Evolutionary conservation across 2,888 invertebrate genomes (phyloP), one percentile per base, ranked within the genome.

Genomic region (Pristionchus mayeri): DNA sequence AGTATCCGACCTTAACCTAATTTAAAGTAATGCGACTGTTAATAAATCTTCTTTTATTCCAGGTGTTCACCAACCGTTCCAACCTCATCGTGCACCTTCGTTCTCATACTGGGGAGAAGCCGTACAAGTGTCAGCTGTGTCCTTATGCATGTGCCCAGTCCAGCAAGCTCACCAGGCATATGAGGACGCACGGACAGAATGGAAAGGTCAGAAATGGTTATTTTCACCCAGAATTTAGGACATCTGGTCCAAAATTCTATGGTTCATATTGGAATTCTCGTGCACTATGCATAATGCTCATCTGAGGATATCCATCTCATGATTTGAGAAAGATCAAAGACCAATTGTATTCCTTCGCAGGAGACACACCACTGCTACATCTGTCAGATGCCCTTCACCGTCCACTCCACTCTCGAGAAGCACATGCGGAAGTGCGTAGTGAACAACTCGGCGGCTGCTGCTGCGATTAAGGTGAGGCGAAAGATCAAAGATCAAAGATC

Each of bases 401-500:
- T 99, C 89, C 98, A 99, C 87, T 98, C 98, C 87, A 99, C 99
- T 13, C 95, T 99, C 86, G 99, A 99, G 94, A 99, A 99, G 94
- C 99, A 99, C 95, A 99, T 99, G 98, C 95, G 99, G 85, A 99
- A 99, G 94, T 99, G 99, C 94, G 98, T 99, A 87, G 98, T 98
- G 90, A 96, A 96, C 94, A 96, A 96, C 94, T 75, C 84, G n/a
- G 54, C 80, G 9, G 40, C 37, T 9, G 80, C 57, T 9, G 80
- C 54, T 3, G 80, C 79, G 27, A 34, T 27, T 4, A 54, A 54
- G 54, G 54, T 54, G 21, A n/a, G n/a, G n/a, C n/a, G n/a, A n/a
- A n/a, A n/a, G n/a, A n/a, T n/a, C n/a, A n/a, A n/a, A n/a, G n/a
- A n/a, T n/a, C n/a, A n/a, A n/a, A n/a, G n/a, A n/a, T n/a, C n/a